A percentile compares a stretch with the other conserved stretches of the same genome.
Conservation (phyloP, 2,888 invertebrate species). For the Baccha elongata region DNA sequence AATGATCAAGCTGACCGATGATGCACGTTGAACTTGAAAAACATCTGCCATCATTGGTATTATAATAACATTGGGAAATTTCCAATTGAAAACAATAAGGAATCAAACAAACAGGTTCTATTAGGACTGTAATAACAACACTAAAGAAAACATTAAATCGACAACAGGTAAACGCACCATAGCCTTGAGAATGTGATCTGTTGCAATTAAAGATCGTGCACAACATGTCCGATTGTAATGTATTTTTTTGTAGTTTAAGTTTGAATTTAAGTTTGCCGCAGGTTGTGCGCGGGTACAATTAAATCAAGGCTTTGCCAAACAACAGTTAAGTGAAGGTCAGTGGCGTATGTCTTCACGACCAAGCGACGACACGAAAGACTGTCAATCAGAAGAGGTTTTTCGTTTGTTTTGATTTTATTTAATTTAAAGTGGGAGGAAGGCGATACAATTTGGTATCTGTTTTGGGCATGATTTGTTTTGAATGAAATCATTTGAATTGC, state of each 20-base stretch:
- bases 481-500: slow-evolving; percentile 29
- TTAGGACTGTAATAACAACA: slow-evolving; percentile 5
- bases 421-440: slow-evolving; percentile 18
- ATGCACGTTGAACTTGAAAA: slow-evolving; percentile 63
- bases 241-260: slow-evolving; percentile 33
- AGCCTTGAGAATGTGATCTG: slow-evolving; percentile 52
- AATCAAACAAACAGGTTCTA: slow-evolving; percentile 60
- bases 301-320: slow-evolving; percentile 47
- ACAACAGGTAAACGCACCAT: slow-evolving; percentile 36
- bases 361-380: neutral
- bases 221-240: slow-evolving; percentile 36
- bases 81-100: slow-evolving; percentile 38
- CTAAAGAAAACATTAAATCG: slow-evolving; percentile 1
- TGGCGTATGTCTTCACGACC: neutral
- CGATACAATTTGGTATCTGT: neutral
- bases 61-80: slow-evolving; percentile 44
- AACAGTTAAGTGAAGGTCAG: slow-evolving; percentile 58
- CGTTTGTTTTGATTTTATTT: slow-evolving; percentile 26
- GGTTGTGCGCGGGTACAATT: neutral
- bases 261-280: slow-evolving; percentile 15
- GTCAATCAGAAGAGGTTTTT: slow-evolving; percentile 5
- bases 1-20: slow-evolving; percentile 39
- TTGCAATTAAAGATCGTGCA: slow-evolving; percentile 61
- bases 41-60: slow-evolving; percentile 11
- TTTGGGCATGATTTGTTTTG: slow-evolving; percentile 17